phyloP scores from a whole-genome alignment of 1,140 invertebrate genomes.

The Elymnias hypermnestra region DNA sequence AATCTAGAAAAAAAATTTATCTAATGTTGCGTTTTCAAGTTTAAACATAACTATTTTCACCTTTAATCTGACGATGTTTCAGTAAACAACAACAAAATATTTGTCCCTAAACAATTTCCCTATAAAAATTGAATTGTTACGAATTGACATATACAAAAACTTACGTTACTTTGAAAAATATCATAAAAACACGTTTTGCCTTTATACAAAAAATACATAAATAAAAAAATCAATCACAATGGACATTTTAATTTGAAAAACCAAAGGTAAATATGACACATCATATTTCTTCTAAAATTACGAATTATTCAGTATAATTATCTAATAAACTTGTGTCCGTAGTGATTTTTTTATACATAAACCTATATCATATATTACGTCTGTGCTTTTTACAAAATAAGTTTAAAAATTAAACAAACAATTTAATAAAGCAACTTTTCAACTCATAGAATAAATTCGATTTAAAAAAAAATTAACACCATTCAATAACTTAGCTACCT shows the following conservation, averaged over 20 bases:
- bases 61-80: no score
- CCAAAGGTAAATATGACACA: slow-evolving; percentile 1
- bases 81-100: no score
- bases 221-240: slow-evolving; percentile 1
- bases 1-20: no score
- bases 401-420: not conserved
- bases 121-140: slow-evolving; percentile 1
- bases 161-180: not conserved
- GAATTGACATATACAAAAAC: slow-evolving; percentile 9
- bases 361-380: not conserved
- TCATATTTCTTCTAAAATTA: not conserved
- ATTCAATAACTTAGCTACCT: not conserved
- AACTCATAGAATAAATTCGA: slow-evolving; percentile 7
- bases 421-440: not conserved
- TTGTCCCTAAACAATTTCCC: no score
- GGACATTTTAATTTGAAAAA: slow-evolving; percentile 4
- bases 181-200: no score
- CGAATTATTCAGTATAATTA: not conserved
- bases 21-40: no score
- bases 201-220: no score
- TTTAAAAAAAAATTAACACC: slow-evolving; percentile 8
- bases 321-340: not conserved
- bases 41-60: no score
- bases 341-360: not conserved
- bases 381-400: slow-evolving; percentile 1